phyloP scores from a whole-genome alignment of 1,140 invertebrate species.

The Diplogasteroides magnus region DNA sequence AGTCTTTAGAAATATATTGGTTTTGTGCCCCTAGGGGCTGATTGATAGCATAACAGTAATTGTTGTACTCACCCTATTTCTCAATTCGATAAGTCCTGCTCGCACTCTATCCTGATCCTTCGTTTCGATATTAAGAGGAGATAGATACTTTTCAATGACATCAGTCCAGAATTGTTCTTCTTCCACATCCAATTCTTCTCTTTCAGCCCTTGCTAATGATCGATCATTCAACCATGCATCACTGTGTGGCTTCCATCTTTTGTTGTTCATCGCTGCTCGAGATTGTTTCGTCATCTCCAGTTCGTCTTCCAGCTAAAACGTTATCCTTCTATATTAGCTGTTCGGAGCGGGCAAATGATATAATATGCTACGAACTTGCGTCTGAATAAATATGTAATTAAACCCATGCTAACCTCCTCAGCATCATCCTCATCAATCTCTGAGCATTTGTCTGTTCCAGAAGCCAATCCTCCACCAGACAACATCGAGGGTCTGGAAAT shows the following conservation, averaged over 20 bases:
- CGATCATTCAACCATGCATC: conserved; percentile 42
- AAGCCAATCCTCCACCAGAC: conserved; percentile 3
- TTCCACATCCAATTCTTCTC: conserved; percentile 41
- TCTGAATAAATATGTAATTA: too few relatives aligned
- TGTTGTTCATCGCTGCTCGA: conserved; percentile 44
- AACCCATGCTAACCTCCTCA: conserved; percentile 31
- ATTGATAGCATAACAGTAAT: conserved; percentile 2
- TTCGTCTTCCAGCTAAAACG: conserved; percentile 36
- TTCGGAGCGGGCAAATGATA: background rate
- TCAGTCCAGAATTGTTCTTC: conserved; percentile 53
- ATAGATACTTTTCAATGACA: conserved; percentile 52
- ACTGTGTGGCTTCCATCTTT: conserved; percentile 40
- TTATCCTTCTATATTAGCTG: background rate
- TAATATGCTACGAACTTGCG: background rate
- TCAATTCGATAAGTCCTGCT: conserved; percentile 41
- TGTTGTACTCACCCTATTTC: conserved; percentile 38
- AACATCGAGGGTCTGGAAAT: conserved; percentile 10
- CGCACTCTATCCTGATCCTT: conserved; percentile 42
- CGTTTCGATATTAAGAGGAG: conserved; percentile 43
- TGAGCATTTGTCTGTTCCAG: conserved; percentile 31
- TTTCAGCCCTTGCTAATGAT: conserved; percentile 35
- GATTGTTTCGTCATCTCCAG: conserved; percentile 38
- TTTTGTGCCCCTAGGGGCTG: conserved; percentile 1
- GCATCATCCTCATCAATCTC: conserved; percentile 35
- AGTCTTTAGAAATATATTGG: too few relatives aligned